Conservation (phyloP, 30 jellyfish, hydroid and myxozoan species). For the Hydractinia symbiolongicarpus region DNA sequence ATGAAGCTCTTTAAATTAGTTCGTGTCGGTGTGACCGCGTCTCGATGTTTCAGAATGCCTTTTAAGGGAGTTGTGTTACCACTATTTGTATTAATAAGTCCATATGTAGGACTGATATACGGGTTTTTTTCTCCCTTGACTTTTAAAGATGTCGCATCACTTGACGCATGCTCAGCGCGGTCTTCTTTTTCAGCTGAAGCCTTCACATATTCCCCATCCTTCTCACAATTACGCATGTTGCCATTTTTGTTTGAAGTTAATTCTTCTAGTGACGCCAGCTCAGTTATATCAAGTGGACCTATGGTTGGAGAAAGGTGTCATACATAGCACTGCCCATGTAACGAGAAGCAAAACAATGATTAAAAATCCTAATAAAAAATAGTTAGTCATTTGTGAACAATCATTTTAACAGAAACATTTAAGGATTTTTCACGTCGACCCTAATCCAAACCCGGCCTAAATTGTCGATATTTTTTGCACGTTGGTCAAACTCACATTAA, state of each 20-base stretch:
- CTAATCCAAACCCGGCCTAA: too few species aligned
- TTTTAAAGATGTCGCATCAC: not conserved
- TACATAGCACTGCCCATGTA: too few species aligned
- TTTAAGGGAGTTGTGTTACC: slow-evolving; percentile 26
- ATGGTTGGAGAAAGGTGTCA: not conserved
- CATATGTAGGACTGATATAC: not conserved
- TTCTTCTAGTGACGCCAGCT: not conserved
- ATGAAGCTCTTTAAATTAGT: slow-evolving; percentile 15
- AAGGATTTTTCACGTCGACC: too few species aligned
- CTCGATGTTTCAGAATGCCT: slow-evolving; percentile 37
- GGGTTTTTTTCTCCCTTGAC: not conserved
- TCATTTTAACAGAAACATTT: too few species aligned
- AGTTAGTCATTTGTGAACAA: too few species aligned
- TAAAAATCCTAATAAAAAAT: too few species aligned
- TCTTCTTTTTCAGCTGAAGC: not conserved
- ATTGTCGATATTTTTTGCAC: too few species aligned
- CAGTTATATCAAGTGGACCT: slow-evolving; percentile 30
- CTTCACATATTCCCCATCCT: not conserved
- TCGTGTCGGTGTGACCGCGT: slow-evolving; percentile 15
- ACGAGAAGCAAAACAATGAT: too few species aligned
- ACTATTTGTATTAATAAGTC: not conserved
- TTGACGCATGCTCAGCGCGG: not conserved
- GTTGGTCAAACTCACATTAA: too few species aligned
- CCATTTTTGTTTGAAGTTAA: not conserved
- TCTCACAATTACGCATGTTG: not conserved